Base-by-base conservation (phyloP, 2,888 invertebrate genomes). In the Spodoptera exigua region DNA sequence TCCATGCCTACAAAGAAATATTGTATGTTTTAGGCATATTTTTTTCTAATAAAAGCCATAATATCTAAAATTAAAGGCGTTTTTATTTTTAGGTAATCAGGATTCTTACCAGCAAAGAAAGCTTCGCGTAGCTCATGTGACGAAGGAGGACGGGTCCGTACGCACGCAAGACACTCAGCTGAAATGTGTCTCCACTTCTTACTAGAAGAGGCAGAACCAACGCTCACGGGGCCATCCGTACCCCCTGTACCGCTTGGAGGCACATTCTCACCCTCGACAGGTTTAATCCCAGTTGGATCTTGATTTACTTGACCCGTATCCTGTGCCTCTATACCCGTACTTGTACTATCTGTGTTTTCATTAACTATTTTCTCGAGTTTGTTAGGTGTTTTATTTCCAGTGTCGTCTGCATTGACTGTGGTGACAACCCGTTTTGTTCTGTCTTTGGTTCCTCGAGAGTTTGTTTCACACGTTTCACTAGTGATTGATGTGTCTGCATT, bases 71-170 rank as follows among this genome's bases (percentile, higher is more conserved):
- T 18, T 3, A 18, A 18, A 18, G 2, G 18, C 18, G 18, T 18
- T 18, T 18, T 27, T 27, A 27, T 27, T 27, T 27, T 1, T 27
- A 21, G 21, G 1, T 21, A 27, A 5, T 27, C 27, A 27, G 7
- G 27, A 27, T 27, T 17, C 61, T 74, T 70, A 93, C 94, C 93
- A 60, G 93, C 89, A 74, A 94, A 94, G 77, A 94, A 94, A 0
- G 93, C 94, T 69, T 94, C 93, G 1, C 94, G 85, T 47, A 94
- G 75, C 69, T 94, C 92, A 47, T 93, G 91, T 9, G 91, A 87
- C 1, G 92, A 91, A 0, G 89, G 91, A 51, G 94, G 93, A 2
- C 92, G 74, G 0, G 91, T 89, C 5, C 90, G 85, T 2, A 89
- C 90, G 59, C 94, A 94, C 7, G 89, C 90, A 54, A 94, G 63